A percentile compares a stretch with the other conserved stretches of the same genome.
Evolutionary conservation across 2,113 vertebrate genomes (phyloP).

Genomic region (Podiceps cristatus): DNA sequence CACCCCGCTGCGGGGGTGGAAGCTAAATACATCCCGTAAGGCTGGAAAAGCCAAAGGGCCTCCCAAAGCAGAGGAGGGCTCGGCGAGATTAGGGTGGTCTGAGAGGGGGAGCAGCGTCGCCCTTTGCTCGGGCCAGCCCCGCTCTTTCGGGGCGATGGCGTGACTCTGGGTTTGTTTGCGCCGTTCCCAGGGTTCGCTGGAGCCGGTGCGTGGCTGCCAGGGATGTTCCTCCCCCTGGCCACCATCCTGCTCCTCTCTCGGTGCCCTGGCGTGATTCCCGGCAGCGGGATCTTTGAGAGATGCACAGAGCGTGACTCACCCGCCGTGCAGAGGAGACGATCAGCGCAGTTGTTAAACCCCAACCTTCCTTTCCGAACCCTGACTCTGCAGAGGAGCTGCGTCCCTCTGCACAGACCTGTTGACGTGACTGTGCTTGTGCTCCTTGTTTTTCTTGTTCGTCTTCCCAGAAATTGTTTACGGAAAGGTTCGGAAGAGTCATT

Average conservation of each 20-base stretch:
- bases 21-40: accelerated
- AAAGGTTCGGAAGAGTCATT: not conserved
- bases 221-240: not conserved
- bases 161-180: accelerated
- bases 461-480: not conserved
- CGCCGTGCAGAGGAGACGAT: not conserved
- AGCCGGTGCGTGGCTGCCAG: accelerated
- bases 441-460: not conserved
- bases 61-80: not conserved
- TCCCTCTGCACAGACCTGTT: not conserved
- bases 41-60: accelerated
- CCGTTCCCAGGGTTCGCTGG: accelerated
- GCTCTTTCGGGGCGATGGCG: accelerated
- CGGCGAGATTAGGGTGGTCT: accelerated
- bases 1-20: accelerated
- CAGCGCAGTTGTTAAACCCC: not conserved
- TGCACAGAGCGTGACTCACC: not conserved
- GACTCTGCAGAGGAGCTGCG: not conserved
- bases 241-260: not conserved
- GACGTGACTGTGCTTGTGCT: not conserved
- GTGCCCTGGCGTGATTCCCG: not conserved
- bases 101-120: accelerated
- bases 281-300: not conserved
- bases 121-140: accelerated
- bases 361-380: accelerated